Conservation (phyloP, 1,140 invertebrate species). For the Bursaphelenchus mucronatus region DNA sequence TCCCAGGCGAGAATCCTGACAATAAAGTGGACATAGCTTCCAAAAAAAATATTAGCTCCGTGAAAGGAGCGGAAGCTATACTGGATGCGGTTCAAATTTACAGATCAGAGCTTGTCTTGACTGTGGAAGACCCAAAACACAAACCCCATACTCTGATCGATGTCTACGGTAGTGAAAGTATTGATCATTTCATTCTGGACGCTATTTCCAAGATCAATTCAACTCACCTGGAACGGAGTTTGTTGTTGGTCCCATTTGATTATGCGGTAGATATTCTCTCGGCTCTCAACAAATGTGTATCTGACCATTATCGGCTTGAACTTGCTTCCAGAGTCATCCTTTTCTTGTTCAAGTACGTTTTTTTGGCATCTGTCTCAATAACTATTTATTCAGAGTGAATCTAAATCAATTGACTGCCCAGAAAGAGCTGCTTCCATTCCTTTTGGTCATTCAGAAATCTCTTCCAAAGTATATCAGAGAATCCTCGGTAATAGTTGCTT, state of each 20-base stretch:
- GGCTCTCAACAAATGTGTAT: conserved; percentile 69
- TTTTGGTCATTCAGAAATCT: conserved; percentile 70
- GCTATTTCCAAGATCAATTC: conserved; percentile 72
- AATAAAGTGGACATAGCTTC: conserved; percentile 76
- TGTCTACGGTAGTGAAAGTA: conserved; percentile 71
- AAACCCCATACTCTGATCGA: conserved; percentile 72
- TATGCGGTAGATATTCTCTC: conserved; percentile 75
- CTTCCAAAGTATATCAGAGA: conserved; percentile 63
- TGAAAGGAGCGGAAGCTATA: conserved; percentile 48
- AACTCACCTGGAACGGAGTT: conserved; percentile 78
- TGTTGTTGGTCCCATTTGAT: conserved; percentile 78
- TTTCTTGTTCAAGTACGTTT: conserved; percentile 70
- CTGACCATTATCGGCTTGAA: conserved; percentile 71
- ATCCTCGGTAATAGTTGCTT: conserved; percentile 5
- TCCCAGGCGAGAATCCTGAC: conserved; percentile 55
- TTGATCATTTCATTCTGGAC: conserved; percentile 76
- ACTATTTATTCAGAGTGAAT: conserved; percentile 67
- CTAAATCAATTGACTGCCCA: conserved; percentile 75
- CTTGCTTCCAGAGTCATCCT: conserved; percentile 72
- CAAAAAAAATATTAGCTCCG: conserved; percentile 73
- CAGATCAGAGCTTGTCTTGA: conserved; percentile 33
- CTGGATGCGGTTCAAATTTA: conserved; percentile 58
- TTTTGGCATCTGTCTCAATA: conserved; percentile 8
- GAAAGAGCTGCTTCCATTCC: conserved; percentile 68
- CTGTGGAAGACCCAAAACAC: conserved; percentile 39